Percentiles rank a stretch among this genome's conserved stretches.
Conservation (phyloP, 2,113 vertebrate genomes). For the Seriola rivoliana region DNA sequence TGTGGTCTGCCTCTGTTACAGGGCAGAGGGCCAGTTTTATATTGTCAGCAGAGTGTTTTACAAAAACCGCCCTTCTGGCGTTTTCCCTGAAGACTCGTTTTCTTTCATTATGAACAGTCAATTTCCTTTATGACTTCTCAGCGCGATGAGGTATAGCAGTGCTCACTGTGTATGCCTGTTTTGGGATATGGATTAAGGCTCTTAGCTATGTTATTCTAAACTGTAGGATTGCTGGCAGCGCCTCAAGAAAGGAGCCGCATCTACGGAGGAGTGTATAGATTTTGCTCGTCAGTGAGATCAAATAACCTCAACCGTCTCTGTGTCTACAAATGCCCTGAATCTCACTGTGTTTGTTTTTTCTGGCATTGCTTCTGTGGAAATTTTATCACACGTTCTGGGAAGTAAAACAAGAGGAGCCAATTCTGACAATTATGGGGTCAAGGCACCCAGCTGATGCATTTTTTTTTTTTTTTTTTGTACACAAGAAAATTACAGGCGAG, state of each 20-base stretch:
- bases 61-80: neutral
- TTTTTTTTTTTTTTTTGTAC: slow-evolving; percentile 14
- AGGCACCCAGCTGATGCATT: neutral
- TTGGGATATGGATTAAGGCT: neutral
- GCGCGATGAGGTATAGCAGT: neutral
- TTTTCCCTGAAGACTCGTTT: neutral
- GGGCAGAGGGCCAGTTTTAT: neutral
- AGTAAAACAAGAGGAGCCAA: neutral
- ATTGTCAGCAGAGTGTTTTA: neutral
- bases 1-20: slow-evolving; percentile 14
- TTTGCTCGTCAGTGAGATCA: neutral
- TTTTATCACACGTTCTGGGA: slow-evolving; percentile 20
- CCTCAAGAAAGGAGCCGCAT: neutral
- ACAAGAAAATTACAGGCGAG: neutral
- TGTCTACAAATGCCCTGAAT: neutral
- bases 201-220: neutral
- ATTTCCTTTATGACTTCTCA: slow-evolving; percentile 5
- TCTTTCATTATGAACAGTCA: slow-evolving; percentile 8
- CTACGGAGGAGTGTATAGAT: neutral
- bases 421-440: neutral
- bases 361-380: neutral
- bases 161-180: slow-evolving; percentile 4
- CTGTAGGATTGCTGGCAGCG: neutral
- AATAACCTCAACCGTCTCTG: neutral
- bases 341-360: slow-evolving; percentile 8